Conservation (phyloP, 2,797 vertebrate species). For the Erethizon dorsatum region DNA sequence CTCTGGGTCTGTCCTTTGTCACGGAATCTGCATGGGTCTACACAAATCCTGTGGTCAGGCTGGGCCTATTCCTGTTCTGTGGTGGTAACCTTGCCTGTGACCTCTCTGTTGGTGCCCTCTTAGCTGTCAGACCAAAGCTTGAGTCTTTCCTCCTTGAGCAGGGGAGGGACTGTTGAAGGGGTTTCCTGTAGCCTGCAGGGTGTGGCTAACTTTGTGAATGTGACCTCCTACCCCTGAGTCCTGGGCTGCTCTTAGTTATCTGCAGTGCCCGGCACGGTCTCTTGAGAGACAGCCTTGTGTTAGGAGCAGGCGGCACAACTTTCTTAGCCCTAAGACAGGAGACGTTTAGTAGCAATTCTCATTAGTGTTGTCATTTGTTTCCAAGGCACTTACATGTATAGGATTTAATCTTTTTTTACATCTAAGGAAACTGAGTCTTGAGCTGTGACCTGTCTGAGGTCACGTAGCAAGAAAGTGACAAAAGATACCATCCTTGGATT, state of each 20-base stretch:
- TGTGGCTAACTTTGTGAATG: constrained; percentile 16
- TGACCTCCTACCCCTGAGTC: not conserved
- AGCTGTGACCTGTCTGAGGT: constrained; percentile 5
- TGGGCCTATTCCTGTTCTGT: not conserved
- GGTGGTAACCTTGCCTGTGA: not conserved
- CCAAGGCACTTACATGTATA: not conserved
- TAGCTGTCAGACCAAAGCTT: not conserved
- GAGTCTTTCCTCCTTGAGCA: not conserved
- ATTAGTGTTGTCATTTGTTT: constrained; percentile 49
- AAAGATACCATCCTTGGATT: not conserved
- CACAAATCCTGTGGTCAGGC: not conserved
- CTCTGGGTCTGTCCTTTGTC: not conserved
- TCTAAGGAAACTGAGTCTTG: constrained; percentile 11
- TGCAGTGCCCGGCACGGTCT: not conserved
- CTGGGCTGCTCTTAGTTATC: constrained; percentile 18
- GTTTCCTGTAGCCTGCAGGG: constrained; percentile 10
- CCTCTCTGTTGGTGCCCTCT: not conserved
- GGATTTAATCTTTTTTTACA: constrained; percentile 25
- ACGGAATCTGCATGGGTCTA: not conserved
- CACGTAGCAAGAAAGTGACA: constrained; percentile 2
- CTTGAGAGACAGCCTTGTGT: constrained; percentile 39
- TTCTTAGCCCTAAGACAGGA: constrained; percentile 27
- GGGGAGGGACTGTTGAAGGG: not conserved
- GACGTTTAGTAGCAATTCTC: constrained; percentile 11
- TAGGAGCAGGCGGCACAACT: constrained; percentile 39